phyloP scores from a whole-genome alignment of 2,797 vertebrate species.

The Danio tinwini region DNA sequence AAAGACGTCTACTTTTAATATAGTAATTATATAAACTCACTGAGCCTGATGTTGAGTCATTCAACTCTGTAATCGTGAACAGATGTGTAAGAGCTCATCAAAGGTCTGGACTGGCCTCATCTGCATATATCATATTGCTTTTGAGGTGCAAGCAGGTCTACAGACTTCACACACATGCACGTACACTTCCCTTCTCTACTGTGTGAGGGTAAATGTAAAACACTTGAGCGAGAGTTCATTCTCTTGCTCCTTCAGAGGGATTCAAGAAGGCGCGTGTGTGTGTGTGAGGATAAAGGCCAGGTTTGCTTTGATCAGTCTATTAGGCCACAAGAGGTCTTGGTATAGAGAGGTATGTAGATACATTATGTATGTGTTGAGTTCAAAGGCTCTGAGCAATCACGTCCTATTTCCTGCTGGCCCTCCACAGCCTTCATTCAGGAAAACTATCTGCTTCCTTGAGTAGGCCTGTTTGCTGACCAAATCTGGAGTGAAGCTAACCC shows the following conservation, averaged over 20 bases:
- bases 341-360: background rate
- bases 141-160: background rate
- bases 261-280: slow-evolving; percentile 5
- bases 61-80: slow-evolving; percentile 1
- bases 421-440: slow-evolving; percentile 27
- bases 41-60: slow-evolving; percentile 20
- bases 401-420: slow-evolving; percentile 21
- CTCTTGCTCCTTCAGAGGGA: background rate
- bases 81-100: slow-evolving; percentile 36
- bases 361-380: slow-evolving; percentile 18
- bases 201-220: slow-evolving; percentile 2
- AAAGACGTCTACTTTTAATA: slow-evolving; percentile 14
- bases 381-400: slow-evolving; percentile 27
- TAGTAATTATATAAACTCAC: slow-evolving; percentile 4
- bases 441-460: slow-evolving; percentile 20
- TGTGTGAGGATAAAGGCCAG: slow-evolving; percentile 5
- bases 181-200: background rate
- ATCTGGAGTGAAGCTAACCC: background rate
- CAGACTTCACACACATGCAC: background rate
- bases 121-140: slow-evolving; percentile 4
- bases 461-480: slow-evolving; percentile 8
- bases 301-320: slow-evolving; percentile 36
- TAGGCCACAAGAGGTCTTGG: background rate
- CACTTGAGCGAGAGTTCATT: background rate
- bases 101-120: slow-evolving; percentile 19